These are phyloP conservation scores for Pelodytes ibericus DNA, from an alignment of 2,797 vertebrate genomes.

Conservation along the genomic window DNA sequence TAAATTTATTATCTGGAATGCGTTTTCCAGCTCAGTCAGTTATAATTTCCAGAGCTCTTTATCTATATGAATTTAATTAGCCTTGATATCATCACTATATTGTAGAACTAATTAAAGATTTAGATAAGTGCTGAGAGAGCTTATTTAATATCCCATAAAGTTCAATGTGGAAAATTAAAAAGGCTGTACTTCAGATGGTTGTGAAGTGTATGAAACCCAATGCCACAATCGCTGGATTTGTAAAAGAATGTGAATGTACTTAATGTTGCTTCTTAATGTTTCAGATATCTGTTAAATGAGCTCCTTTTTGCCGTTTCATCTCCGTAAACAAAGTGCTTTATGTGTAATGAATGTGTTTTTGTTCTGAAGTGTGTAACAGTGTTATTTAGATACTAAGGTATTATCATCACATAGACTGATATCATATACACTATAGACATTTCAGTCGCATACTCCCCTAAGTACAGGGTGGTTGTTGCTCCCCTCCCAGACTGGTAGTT, in stretches of 20 bases:
- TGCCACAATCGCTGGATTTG: conserved; percentile 57
- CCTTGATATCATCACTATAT: conserved; percentile 82
- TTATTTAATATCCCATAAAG: conserved; percentile 77
- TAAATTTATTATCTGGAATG: conserved; percentile 77
- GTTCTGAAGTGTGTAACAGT: not conserved
- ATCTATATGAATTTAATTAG: conserved; percentile 86
- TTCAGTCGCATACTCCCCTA: too few relatives aligned
- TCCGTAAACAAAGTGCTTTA: not conserved
- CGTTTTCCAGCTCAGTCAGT: conserved; percentile 79
- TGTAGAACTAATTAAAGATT: conserved; percentile 86
- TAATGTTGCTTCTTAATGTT: conserved; percentile 62
- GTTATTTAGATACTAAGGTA: not conserved
- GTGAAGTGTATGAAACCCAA: conserved; percentile 47
- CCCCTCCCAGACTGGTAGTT: too few relatives aligned
- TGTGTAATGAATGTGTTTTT: conserved; percentile 14
- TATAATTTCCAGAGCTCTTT: conserved; percentile 77
- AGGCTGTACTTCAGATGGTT: conserved; percentile 63
- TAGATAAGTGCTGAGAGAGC: conserved; percentile 80
- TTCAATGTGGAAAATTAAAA: conserved; percentile 71
- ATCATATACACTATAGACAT: not conserved
- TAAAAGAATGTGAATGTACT: conserved; percentile 58
- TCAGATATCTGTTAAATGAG: conserved; percentile 20
- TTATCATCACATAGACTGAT: not conserved
- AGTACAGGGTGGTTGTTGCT: too few relatives aligned
- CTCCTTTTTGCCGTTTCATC: conserved; percentile 15